These are phyloP conservation scores for Tetragonisca angustula DNA, from an alignment of 2,888 invertebrate species.

Conservation along the genomic window DNA sequence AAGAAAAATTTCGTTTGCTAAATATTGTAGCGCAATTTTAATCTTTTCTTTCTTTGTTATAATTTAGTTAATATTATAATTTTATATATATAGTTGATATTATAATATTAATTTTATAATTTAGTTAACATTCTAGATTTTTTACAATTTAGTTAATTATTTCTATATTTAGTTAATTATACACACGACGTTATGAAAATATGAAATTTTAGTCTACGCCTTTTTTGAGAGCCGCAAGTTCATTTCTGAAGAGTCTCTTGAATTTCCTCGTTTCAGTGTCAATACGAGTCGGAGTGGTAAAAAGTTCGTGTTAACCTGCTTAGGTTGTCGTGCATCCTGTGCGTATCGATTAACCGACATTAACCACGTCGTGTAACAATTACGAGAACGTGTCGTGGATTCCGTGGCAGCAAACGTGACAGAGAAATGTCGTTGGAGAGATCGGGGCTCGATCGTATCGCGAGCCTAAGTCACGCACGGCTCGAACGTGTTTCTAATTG, in stretches of 20 bases:
- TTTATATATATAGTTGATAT: too few relatives aligned
- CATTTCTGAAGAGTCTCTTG: too few relatives aligned
- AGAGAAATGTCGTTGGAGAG: slow-evolving; percentile 30
- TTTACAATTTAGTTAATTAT: too few relatives aligned
- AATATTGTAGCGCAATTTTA: too few relatives aligned
- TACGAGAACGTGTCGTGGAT: slow-evolving; percentile 29
- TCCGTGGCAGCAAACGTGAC: slow-evolving; percentile 26
- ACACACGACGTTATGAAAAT: background rate
- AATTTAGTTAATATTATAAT: too few relatives aligned
- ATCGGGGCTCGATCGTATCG: slow-evolving; percentile 41
- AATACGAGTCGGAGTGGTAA: background rate
- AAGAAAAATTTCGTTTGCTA: too few relatives aligned
- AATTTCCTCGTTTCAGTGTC: too few relatives aligned
- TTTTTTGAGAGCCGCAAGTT: background rate
- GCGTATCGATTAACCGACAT: slow-evolving; percentile 39
- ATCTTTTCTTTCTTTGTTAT: too few relatives aligned
- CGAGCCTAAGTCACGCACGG: slow-evolving; percentile 38
- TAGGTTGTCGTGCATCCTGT: slow-evolving; percentile 2
- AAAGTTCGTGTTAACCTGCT: background rate
- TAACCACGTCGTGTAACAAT: slow-evolving; percentile 44
- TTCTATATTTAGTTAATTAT: too few relatives aligned
- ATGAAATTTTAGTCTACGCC: background rate
- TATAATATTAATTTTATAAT: too few relatives aligned
- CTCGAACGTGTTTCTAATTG: slow-evolving; percentile 22
- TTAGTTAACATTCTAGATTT: too few relatives aligned